phyloP scores from a whole-genome alignment of 2,888 invertebrate genomes.

The Stenurella melanura region DNA sequence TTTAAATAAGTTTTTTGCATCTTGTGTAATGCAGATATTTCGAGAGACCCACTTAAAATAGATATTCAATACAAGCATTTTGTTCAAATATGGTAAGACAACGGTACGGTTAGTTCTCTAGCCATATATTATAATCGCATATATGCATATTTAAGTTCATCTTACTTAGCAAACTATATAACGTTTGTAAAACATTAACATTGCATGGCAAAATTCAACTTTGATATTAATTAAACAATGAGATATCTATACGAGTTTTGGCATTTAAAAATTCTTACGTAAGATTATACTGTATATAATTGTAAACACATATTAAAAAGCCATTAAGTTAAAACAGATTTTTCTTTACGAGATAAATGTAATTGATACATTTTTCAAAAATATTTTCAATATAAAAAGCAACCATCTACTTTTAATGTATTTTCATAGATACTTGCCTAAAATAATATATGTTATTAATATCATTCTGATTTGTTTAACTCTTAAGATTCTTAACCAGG shows the following conservation, averaged over 20 bases:
- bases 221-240: conserved; percentile 19
- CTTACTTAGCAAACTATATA: background rate
- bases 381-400: no score
- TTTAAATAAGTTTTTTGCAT: background rate
- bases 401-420: no score
- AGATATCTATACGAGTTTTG: conserved; percentile 5
- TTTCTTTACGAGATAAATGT: no score
- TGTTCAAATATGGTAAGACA: background rate
- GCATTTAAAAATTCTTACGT: conserved; percentile 10
- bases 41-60: background rate
- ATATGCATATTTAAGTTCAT: background rate
- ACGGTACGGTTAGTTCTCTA: background rate
- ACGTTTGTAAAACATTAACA: background rate
- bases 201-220: conserved; percentile 4
- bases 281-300: conserved; percentile 14
- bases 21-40: background rate
- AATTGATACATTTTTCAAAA: no score
- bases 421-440: no score
- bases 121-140: background rate
- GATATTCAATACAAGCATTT: background rate
- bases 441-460: no score
- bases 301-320: background rate
- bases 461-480: no score
- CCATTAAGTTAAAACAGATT: background rate
- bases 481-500: no score